These are phyloP conservation scores for Aphrocallistes beatrix DNA, from an alignment of 37 sponge, comb jelly and placozoan genomes.

Conservation along the genomic window DNA sequence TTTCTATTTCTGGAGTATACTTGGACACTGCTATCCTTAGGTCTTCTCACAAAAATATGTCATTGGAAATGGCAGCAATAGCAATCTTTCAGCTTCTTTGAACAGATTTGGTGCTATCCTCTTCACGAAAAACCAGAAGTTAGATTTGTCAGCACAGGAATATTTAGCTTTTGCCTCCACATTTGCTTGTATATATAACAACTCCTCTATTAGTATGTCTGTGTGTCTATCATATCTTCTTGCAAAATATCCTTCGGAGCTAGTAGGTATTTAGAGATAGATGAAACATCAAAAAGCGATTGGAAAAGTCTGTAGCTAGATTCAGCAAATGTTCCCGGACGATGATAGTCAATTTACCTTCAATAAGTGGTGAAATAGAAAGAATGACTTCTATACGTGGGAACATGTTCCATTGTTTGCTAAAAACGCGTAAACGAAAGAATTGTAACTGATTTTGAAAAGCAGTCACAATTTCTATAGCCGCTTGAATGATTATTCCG, in stretches of 20 bases:
- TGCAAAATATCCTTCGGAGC: neutral
- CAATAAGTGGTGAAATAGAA: neutral
- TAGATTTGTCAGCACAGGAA: neutral
- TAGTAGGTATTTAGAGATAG: constrained; percentile 13
- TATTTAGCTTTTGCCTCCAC: constrained; percentile 19
- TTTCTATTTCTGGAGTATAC: too few species aligned
- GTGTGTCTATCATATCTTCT: neutral
- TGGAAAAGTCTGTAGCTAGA: constrained; percentile 8
- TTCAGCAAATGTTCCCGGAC: constrained; percentile 6
- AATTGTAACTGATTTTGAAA: neutral
- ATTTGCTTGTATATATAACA: neutral
- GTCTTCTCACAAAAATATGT: neutral
- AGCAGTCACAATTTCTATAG: constrained; percentile 1
- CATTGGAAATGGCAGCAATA: neutral
- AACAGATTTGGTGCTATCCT: neutral
- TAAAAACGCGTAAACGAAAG: neutral
- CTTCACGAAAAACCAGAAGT: neutral
- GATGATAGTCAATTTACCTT: neutral
- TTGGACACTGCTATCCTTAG: too few species aligned
- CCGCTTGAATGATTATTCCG: neutral
- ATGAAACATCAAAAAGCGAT: constrained; percentile 9
- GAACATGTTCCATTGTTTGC: constrained; percentile 16
- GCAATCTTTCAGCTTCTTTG: constrained; percentile 8
- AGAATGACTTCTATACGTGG: constrained; percentile 8
- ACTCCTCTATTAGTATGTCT: neutral